A percentile compares a stretch with the other conserved stretches of the same genome.
These are phyloP conservation scores for Tapirus terrestris DNA, from an alignment of 2,113 vertebrate species.

Conservation along the genomic window DNA sequence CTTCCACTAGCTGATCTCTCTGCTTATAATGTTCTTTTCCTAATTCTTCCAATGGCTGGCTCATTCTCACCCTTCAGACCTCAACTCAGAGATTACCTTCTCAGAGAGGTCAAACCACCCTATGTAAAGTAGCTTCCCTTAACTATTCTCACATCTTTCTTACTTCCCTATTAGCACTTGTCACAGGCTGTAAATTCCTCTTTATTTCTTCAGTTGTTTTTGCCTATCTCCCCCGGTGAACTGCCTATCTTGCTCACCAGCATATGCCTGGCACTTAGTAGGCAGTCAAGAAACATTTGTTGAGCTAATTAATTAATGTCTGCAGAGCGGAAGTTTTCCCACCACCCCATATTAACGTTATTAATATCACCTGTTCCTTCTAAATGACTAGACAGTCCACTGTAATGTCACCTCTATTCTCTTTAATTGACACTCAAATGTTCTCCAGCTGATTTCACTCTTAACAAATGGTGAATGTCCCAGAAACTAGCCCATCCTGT, in stretches of 20 bases:
- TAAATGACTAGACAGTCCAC: not conserved
- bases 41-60: not conserved
- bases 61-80: not conserved
- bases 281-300: conserved; percentile 9
- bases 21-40: not conserved
- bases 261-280: not conserved
- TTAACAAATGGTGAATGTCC: conserved; percentile 8
- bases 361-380: not conserved
- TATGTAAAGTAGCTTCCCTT: not conserved
- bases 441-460: not conserved
- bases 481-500: conserved; percentile 9
- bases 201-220: not conserved
- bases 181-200: not conserved
- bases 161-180: not conserved
- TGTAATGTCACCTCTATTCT: not conserved
- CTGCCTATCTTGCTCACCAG: not conserved
- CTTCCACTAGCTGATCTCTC: not conserved
- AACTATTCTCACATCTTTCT: not conserved
- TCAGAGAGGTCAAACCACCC: not conserved
- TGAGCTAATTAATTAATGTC: not conserved
- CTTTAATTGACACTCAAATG: conserved; percentile 8
- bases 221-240: not conserved
- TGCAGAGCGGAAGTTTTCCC: not conserved
- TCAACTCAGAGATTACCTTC: not conserved
- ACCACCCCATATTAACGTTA: not conserved